Base-by-base conservation (phyloP, 2,888 invertebrate species). In the Nymphalis c-album region DNA sequence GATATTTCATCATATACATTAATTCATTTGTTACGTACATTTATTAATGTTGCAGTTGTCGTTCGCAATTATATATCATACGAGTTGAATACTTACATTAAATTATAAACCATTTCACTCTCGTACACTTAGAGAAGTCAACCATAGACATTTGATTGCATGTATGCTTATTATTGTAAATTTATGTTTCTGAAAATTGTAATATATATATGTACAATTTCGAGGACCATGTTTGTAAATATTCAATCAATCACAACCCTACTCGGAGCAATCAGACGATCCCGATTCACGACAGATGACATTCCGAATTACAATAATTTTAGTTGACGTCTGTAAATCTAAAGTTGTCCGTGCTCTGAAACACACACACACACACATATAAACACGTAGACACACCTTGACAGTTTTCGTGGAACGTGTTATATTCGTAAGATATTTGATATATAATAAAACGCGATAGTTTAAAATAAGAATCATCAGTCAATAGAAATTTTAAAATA, bases 231-330 rank as follows among this genome's bases (percentile, higher is more conserved):
- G 26, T 53, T 53, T 22, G 17, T 47, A 47, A 22, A 17, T 48
- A 63, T 65, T 53, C 47, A 59, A 57, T 65, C 59, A 66, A 59
- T 68, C 63, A 47, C 72, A 51, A 60, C 70, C 70, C 72, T 72
- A 70, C 59, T 17, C 48, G 53, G 46, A 70, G 60, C 68, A 70
- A 70, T 72, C 72, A 70, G 72, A 67, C 70, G 63, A 57, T 64
- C 72, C 71, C 67, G 76, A 76, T 76, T 64, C 72, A 69, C 67
- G 76, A 76, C 77, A 75, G 76, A 74, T 76, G 75, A 76, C 76
- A 75, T 73, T 74, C 67, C 68, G 72, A 73, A 76, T 77, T 77
- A 77, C 69, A 74, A 75, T 76, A 74, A 76, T 75, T 76, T 75
- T 72, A 71, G 73, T 73, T 74, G 77, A 76, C 70, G 67, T 69